Conservation (phyloP, 2,113 vertebrate species). For the Cynopterus brachyotis region DNA sequence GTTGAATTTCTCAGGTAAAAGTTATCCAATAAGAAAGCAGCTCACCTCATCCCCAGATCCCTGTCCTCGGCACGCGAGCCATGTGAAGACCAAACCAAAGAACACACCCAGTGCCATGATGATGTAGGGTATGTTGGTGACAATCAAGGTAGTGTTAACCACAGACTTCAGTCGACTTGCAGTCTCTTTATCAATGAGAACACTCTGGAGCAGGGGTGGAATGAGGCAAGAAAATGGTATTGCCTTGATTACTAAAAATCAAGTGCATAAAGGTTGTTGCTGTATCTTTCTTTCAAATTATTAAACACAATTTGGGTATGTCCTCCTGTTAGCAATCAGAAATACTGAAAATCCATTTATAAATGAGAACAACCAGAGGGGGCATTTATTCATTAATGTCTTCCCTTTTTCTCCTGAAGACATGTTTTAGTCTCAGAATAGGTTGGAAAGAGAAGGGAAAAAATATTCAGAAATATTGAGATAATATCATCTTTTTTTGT, state of each 20-base stretch:
- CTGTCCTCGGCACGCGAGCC: constrained; percentile 87
- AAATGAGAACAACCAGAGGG: neutral
- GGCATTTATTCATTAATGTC: neutral
- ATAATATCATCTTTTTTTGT: neutral
- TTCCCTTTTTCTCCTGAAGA: neutral
- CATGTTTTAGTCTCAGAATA: neutral
- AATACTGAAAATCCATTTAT: neutral
- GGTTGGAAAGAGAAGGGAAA: neutral
- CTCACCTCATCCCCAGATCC: constrained; percentile 88
- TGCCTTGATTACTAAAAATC: neutral
- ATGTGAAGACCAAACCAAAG: constrained; percentile 89
- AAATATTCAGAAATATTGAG: neutral
- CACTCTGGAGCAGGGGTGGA: constrained; percentile 83
- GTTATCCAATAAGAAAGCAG: neutral
- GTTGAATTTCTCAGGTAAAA: neutral
- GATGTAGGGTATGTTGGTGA: constrained; percentile 92
- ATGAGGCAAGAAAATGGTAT: neutral
- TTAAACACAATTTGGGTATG: neutral
- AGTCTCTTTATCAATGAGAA: constrained; percentile 89
- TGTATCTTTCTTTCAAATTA: neutral
- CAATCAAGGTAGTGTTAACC: constrained; percentile 81
- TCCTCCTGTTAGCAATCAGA: neutral
- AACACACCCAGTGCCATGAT: constrained; percentile 90
- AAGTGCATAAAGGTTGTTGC: neutral
- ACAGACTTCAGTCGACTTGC: constrained; percentile 83